Evolutionary conservation across 1,140 invertebrate genomes (phyloP).

Genomic region (Drosophila gunungcola): DNA sequence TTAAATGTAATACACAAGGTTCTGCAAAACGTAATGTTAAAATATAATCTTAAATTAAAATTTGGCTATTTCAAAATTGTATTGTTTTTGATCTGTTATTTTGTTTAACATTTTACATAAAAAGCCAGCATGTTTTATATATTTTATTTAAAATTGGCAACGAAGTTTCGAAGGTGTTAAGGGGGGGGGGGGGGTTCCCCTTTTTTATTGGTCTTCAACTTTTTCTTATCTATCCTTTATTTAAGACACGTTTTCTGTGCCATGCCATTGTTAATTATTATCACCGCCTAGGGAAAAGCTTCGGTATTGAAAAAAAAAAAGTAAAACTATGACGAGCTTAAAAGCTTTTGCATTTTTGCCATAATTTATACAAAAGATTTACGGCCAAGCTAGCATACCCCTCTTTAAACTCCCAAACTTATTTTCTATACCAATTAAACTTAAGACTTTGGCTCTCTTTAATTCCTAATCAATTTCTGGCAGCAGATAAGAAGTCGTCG

Average conservation of each 20-base stretch:
- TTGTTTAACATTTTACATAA: too few relatives aligned
- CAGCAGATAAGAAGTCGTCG: background rate
- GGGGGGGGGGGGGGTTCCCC: slow-evolving; percentile 7
- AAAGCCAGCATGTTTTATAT: too few relatives aligned
- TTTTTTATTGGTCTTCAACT: background rate
- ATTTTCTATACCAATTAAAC: background rate
- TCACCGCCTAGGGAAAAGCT: slow-evolving; percentile 26
- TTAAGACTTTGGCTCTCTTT: background rate
- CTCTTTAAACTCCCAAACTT: background rate
- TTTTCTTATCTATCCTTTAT: background rate
- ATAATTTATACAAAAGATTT: slow-evolving; percentile 23
- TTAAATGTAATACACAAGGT: too few relatives aligned
- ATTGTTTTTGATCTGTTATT: too few relatives aligned
- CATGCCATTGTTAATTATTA: slow-evolving; percentile 18
- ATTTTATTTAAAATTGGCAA: too few relatives aligned
- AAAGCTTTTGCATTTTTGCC: slow-evolving; percentile 19
- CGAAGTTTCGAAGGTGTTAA: background rate
- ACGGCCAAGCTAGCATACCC: background rate
- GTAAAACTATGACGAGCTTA: slow-evolving; percentile 18
- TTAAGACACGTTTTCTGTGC: slow-evolving; percentile 18
- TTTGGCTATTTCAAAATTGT: too few relatives aligned
- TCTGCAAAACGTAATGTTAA: too few relatives aligned
- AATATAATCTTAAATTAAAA: too few relatives aligned
- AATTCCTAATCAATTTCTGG: background rate
- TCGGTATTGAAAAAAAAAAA: background rate